phyloP scores from a whole-genome alignment of 1,140 invertebrate species.

The Cotesia typhae region DNA sequence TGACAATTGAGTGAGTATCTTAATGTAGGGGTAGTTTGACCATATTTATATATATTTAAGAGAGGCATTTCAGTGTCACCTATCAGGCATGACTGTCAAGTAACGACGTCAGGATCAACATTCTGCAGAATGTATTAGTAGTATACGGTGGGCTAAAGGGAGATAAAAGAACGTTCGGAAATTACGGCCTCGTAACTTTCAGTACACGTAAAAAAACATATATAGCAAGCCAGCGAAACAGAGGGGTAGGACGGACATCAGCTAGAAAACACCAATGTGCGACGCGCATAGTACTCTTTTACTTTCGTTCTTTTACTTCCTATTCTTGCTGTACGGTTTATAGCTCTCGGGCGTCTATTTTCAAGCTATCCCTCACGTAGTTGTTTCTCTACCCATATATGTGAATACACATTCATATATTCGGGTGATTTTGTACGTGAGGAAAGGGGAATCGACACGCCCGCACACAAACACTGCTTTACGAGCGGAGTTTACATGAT shows the following conservation, averaged over 20 bases:
- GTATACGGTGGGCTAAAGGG: slow-evolving; percentile 34
- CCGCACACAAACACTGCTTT: slow-evolving; percentile 34
- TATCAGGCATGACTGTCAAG: no score
- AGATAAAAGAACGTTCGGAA: slow-evolving; percentile 48
- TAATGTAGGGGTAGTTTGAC: no score
- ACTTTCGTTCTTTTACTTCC: slow-evolving; percentile 18
- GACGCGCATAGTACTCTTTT: slow-evolving; percentile 27
- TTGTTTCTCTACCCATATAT: slow-evolving; percentile 3
- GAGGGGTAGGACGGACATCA: slow-evolving; percentile 40
- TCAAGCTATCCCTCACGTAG: slow-evolving; percentile 25
- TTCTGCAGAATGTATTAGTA: slow-evolving; percentile 4
- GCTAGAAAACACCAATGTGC: slow-evolving; percentile 32
- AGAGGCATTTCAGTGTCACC: no score
- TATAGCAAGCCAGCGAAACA: slow-evolving; percentile 49
- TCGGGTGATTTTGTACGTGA: no score
- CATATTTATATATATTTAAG: no score
- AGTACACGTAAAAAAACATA: slow-evolving; percentile 56
- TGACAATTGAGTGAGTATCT: no score
- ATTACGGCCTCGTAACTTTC: slow-evolving; percentile 58
- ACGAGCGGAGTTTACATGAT: slow-evolving; percentile 46
- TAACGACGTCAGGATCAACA: background rate
- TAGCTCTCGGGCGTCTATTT: slow-evolving; percentile 41
- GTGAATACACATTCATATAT: background rate
- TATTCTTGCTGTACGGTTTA: slow-evolving; percentile 42
- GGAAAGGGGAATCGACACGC: slow-evolving; percentile 8